Conservation (phyloP, 37 sponge, comb jelly and placozoan species). For the Petrosia ficiformis region DNA sequence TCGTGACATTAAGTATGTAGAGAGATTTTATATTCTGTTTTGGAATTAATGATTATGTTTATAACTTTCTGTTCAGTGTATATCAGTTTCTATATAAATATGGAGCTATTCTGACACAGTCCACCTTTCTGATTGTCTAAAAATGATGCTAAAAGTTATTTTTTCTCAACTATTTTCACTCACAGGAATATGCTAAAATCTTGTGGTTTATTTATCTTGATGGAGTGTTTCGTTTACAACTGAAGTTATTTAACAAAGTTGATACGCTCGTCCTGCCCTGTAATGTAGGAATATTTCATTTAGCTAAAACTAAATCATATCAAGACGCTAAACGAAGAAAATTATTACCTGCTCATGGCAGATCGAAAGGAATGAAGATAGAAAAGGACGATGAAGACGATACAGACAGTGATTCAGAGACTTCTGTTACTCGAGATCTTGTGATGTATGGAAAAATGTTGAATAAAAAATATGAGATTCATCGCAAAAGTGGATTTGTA, state of each 20-base stretch:
- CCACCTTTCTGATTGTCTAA: no score
- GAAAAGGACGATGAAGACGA: not conserved
- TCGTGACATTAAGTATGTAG: no score
- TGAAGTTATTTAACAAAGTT: not conserved
- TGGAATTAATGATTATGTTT: no score
- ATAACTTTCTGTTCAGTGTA: no score
- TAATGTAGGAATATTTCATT: not conserved
- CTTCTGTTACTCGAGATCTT: not conserved
- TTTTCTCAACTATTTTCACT: no score
- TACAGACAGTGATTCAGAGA: not conserved
- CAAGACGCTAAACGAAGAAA: not conserved
- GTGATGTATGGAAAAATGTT: not conserved
- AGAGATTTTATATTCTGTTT: no score
- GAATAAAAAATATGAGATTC: not conserved
- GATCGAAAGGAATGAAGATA: not conserved
- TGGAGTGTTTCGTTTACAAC: not conserved
- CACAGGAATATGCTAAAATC: conserved; percentile 42
- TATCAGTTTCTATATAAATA: no score
- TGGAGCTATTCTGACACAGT: no score
- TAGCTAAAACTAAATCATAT: not conserved
- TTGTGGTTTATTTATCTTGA: conserved; percentile 45
- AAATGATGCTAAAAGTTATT: no score
- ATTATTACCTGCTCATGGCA: not conserved
- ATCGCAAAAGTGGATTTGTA: not conserved
- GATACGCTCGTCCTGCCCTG: not conserved